Base-by-base conservation (phyloP, 37 sponge, comb jelly and placozoan genomes). In the Axinella damicornis region DNA sequence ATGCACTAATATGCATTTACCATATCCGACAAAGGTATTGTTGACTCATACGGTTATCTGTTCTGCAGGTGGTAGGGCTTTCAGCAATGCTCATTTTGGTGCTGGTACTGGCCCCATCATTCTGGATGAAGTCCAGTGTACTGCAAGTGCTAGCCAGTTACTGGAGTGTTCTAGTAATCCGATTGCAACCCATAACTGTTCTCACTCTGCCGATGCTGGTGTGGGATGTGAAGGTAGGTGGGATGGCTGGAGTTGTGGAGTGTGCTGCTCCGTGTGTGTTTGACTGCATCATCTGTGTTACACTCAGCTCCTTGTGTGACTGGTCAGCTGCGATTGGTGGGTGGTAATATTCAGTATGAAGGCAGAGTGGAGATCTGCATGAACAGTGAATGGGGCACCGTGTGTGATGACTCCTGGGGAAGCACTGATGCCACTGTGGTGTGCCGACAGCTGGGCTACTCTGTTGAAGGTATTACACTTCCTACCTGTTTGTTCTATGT, bases 71-170 rank as follows among this genome's bases (percentile, higher is more conserved):
- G 72, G 72, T n/a, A 71, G 15, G 35, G 21, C 72, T 15, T 71
- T n/a, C 72, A 71, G 72, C 16, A 71, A 36, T 71, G 72, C 72
- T 22, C 24, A 15, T 17, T 71, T 40, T 39, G 72, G 72, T 25
- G 38, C 40, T 71, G 72, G 72, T 40, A 71, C 46, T 71, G 72
- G 72, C 24, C 72, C 72, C 12, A 71, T 71, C 18, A 37, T 40
- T 46, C 38, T 71, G 46, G 41, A 39, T 39, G 41, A 71, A 37
- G 72, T 71, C 0, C 72, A 71, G 46, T 71, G 62, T 12, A 61
- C 13, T 61, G 4, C 62, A 61, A 61, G 62, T 61, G 62, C 62
- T 61, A 25, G 25, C 14, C 62, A 61, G 12, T 25, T 61, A 25
- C 62, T 61, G 25, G 62, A 61, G 25, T 61, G 62, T 12, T 61